Base-by-base conservation (phyloP, 2,797 vertebrate species). In the Nannoperca obscura region DNA sequence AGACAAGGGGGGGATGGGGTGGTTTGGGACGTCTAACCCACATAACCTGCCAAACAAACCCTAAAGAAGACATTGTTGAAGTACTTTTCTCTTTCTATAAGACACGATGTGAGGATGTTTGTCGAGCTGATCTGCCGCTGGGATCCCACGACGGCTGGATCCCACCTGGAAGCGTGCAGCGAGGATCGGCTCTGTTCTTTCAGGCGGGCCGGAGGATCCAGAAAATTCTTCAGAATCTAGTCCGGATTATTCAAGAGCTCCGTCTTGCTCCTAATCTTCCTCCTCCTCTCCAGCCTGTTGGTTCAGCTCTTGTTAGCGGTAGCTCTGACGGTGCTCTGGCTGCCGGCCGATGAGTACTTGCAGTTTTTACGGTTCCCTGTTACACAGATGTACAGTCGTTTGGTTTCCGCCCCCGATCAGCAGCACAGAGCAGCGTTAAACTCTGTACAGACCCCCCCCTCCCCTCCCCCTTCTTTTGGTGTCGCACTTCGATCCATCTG, bases 51-150 rank as follows among this genome's bases (percentile, higher is more conserved):
- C 88, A 92, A 82, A 91, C 85, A 87, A 84, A 92, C 88, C 91
- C 84, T 81, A 75, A 70, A 85, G 70, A 87, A 72, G 82, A 95
- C 95, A 95, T 91, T 93, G 94, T 95, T 93, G 94, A 95, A 89
- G 82, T 82, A 87, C 84, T 86, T 87, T 89, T 88, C 79, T 89
- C 86, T 89, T 81, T 89, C 85, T 86, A 20, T 66, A 77, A 87
- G 88, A 91, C 84, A 38, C 22, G 82, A 82, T 80, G 89, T 86
- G 83, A 84, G 81, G 86, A 84, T 38, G 65, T 69, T 82, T 74
- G 71, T 80, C 73, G 60, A 75, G 76, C 5, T 53, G 83, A 67
- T 73, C 75, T 30, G 19, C 47, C 15, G 79, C 74, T 10, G 69
- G 77, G n/a, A 82, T 80, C 68, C 67, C n/a, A 2, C 58, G 22